Evolutionary conservation across 2,113 vertebrate species (phyloP).

Genomic region (Asarcornis scutulata): DNA sequence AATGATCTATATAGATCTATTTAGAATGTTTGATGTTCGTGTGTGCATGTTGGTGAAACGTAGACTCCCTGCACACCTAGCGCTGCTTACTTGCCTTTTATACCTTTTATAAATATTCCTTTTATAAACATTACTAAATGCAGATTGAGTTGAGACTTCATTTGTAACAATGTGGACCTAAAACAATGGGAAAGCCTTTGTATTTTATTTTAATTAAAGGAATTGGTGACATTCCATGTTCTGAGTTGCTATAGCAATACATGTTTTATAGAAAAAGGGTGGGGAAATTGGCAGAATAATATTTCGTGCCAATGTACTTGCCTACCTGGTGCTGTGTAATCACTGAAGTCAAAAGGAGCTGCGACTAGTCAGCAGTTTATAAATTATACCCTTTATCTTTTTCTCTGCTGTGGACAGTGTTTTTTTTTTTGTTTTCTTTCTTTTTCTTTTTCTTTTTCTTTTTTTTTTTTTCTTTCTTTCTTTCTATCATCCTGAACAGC

Average conservation of each 20-base stretch:
- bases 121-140: too few relatives aligned
- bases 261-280: not conserved
- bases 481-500: not conserved
- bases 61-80: too few relatives aligned
- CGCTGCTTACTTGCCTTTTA: too few relatives aligned
- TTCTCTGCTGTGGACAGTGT: not conserved
- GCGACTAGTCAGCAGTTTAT: not conserved
- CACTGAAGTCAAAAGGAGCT: not conserved
- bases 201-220: not conserved
- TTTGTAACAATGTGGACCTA: not conserved
- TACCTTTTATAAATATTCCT: too few relatives aligned
- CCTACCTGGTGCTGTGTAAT: not conserved
- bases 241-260: not conserved
- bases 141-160: too few relatives aligned
- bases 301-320: not conserved
- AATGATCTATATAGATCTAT: too few relatives aligned
- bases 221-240: not conserved
- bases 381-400: not conserved
- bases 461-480: not conserved
- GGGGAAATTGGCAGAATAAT: not conserved
- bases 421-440: not conserved
- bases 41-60: too few relatives aligned
- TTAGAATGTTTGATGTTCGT: too few relatives aligned
- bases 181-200: not conserved
- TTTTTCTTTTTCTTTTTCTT: not conserved